Evolutionary conservation across 1,140 invertebrate genomes (phyloP), one percentile per base, ranked within the genome.

Genomic region (Drosophila albomicans): DNA sequence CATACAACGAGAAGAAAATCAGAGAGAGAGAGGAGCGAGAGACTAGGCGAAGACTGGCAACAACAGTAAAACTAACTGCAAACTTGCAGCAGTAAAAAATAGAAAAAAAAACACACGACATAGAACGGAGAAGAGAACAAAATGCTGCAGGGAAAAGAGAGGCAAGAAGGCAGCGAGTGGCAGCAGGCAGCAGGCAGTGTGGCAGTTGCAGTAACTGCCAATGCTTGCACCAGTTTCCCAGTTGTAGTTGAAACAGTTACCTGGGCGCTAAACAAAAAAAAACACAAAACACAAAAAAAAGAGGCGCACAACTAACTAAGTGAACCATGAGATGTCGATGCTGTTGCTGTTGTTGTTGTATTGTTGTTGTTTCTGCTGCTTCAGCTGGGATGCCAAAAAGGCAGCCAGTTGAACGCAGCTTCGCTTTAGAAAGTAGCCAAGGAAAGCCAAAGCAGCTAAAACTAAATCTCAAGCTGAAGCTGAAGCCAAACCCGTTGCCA

Each of bases 1-100:
- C 62, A 65, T 56, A 56, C 64, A 75, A 45, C 63, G 81, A 78
- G 69, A 63, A 45, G 51, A 68, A 74, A 52, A 69, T 48, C 61
- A 69, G 52, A 25, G 45, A 30, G 45, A 70, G 68, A 79, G 25
- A 58, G 20, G 28, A 61, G 35, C 32, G 15, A 30, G 15, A 32
- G 20, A 30, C 32, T 51, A 51, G 45, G 16, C 16, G 32, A 13
- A n/a, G 56, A 13, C 41, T 15, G 10, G 16, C 32, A 16, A 43
- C 73, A 87, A 78, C 82, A 79, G 84, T 82, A 87, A 79, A 87
- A 88, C 85, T 87, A 87, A 87, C 84, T 88, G 84, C 80, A 84
- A 87, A 87, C 78, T 86, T 79, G 73, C 74, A 80, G 80, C 79
- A 77, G 78, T 16, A 72, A 76, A 75, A 73, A 78, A 63, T 58